Base-by-base conservation (phyloP, 2,113 vertebrate genomes). In the Sardina pilchardus region DNA sequence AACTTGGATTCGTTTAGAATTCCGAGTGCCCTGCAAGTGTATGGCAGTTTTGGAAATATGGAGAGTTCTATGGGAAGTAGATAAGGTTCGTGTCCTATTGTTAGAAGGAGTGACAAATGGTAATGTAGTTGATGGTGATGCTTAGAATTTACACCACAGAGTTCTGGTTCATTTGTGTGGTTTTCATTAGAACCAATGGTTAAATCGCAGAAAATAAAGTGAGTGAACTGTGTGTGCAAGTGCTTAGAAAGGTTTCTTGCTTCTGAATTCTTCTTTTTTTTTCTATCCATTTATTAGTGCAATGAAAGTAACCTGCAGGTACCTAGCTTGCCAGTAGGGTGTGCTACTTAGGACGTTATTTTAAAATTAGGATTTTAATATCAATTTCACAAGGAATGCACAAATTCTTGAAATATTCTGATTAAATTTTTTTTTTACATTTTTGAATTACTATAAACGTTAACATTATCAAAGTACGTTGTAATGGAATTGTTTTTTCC, bases 1-100 rank as follows among this genome's bases (percentile, higher is more conserved):
- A 90, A 89, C 36, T 75, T 86, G 85, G 85, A 56, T 67, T 86
- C 39, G 39, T 36, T 34, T 78, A 36, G 71, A 34, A 30, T 75
- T 36, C 12, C 3, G 67, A 75, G 26, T 78, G 71, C 30, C 30
- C 30, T 78, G 34, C n/a, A 16, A 16, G 63, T 30, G 8, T 71
- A 16, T 2, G n/a, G 26, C 0, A 16, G 26, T 71, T 71, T 71
- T 26, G 6, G 59, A 67, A 26, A 34, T 53, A 4, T 53, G 16
- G 17, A 53, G 17, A 53, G 12, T 17, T 50, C 3, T 16, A 24
- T 21, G 19, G 45, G 45, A 9, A 47, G 12, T 14, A 59, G 53
- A 59, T 59, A 21, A 24, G 53, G 12, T 47, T 12, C 59, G 39
- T 78, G 12, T 71, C n/a, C 30, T 71, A 8, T 26, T 2, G 9